A percentile compares a stretch with the other conserved stretches of the same genome.
These are phyloP conservation scores for Trematomus bernacchii DNA, from an alignment of 2,797 vertebrate species.

Conservation along the genomic window DNA sequence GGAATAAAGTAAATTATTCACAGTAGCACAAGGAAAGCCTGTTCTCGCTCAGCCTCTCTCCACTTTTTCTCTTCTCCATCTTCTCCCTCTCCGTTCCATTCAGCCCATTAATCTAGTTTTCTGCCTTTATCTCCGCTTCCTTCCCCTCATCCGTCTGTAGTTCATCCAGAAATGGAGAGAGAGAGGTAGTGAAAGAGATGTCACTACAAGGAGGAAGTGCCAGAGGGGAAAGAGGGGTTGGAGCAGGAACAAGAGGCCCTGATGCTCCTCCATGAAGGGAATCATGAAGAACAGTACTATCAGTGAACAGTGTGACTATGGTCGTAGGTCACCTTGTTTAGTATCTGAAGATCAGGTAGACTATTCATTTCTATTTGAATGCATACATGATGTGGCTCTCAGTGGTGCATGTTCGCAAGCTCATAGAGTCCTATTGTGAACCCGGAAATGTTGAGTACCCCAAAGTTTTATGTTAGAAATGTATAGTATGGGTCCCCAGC, in stretches of 20 bases:
- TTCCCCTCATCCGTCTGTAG: constrained; percentile 55
- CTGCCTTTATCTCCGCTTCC: constrained; percentile 73
- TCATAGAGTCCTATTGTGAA: too few species aligned
- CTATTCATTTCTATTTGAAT: neutral
- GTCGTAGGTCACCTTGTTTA: too few species aligned
- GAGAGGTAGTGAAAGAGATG: constrained; percentile 48
- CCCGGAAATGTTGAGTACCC: too few species aligned
- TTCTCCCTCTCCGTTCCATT: constrained; percentile 53
- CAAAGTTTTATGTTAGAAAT: too few species aligned
- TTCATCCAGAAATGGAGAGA: constrained; percentile 43
- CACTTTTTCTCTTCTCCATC: constrained; percentile 49
- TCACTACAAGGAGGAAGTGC: constrained; percentile 62
- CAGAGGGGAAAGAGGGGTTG: constrained; percentile 24
- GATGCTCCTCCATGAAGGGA: constrained; percentile 28
- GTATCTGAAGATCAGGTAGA: neutral
- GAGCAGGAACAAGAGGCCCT: constrained; percentile 14
- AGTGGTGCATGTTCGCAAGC: neutral
- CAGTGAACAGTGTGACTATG: neutral
- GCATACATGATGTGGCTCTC: neutral
- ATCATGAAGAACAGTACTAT: constrained; percentile 16
- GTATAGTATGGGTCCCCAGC: too few species aligned
- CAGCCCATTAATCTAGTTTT: constrained; percentile 73
- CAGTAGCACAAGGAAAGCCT: constrained; percentile 53
- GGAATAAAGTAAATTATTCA: constrained; percentile 71
- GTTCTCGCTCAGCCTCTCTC: constrained; percentile 45